Evolutionary conservation across 2,888 invertebrate species (phyloP).

Genomic region (Suillia variegata): DNA sequence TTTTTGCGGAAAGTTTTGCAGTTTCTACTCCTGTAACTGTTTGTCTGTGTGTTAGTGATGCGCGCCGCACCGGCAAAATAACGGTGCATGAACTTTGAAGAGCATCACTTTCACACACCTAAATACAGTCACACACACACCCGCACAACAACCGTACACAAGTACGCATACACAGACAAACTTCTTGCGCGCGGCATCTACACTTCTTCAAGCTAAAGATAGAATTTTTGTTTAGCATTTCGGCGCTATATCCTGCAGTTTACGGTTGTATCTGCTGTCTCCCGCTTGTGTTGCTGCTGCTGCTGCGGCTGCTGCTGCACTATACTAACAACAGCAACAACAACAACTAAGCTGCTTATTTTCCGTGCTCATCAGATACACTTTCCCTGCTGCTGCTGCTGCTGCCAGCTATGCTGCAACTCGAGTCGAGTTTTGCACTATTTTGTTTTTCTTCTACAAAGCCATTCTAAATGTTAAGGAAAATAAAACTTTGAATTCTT

Average conservation of each 20-base stretch:
- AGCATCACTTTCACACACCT: conserved; percentile 43
- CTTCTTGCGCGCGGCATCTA: background rate
- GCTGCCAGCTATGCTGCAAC: too few species aligned
- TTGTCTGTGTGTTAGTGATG: conserved; percentile 26
- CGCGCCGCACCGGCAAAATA: conserved; percentile 13
- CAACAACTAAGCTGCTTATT: conserved; percentile 29
- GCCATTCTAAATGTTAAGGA: too few species aligned
- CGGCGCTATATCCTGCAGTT: background rate
- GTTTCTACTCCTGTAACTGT: too few species aligned
- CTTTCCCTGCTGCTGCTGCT: too few species aligned
- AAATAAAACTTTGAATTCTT: too few species aligned
- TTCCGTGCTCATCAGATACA: conserved; percentile 26
- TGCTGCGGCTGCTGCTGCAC: background rate
- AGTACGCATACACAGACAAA: background rate
- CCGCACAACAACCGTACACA: background rate
- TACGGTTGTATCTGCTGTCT: background rate
- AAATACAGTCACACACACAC: background rate
- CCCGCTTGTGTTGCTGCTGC: background rate
- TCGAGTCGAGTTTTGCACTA: conserved; percentile 16
- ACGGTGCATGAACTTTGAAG: conserved; percentile 55
- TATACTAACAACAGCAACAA: background rate
- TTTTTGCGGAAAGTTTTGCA: conserved; percentile 33
- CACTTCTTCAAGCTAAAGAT: background rate
- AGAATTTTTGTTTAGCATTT: conserved; percentile 5
- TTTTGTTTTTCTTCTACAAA: background rate